Evolutionary conservation across 2,113 vertebrate genomes (phyloP), one percentile per base, ranked within the genome.

Genomic region (Strix aluco): DNA sequence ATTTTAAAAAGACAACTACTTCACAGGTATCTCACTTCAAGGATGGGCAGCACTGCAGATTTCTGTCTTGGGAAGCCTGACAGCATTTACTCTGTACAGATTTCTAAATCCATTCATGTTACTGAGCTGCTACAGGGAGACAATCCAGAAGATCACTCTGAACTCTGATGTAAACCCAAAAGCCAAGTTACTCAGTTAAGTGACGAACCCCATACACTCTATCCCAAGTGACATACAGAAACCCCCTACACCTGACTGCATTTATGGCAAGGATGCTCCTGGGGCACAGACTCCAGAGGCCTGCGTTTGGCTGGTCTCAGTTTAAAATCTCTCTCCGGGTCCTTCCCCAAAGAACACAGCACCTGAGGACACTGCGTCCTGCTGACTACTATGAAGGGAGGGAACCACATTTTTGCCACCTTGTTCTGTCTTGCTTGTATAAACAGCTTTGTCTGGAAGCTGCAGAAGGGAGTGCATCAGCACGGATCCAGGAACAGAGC

Each of bases 391-490:
- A 19, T 21, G 36, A 70, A 82, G 40, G 21, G 9, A 54, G 4
- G 32, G 52, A 79, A 75, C 40, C 0, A 2, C 15, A 55, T 84
- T 87, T 90, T 79, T 81, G 55, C 32, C 86, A 89, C 52, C 42
- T 38, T 57, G 74, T 34, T 69, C 42, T 59, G 22, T 59, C 72
- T 81, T 62, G 63, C 51, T 94, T 73, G 74, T 92, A 75, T 83
- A 63, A 96, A 92, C 30, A 70, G 32, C 81, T 92, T 88, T 93
- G 74, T 86, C 79, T 83, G 85, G 73, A 79, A 75, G 40, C 34
- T 80, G 74, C 30, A 96, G 70, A 93, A 81, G 25, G 46, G 67
- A 90, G 15, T 4, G 15, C 0, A 0, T 72, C 84, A 84, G 74
- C 49, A 86, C 2, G 12, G 69, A 65, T 21, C 30, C 36, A 61